phyloP scores from a whole-genome alignment of 2,113 vertebrate species.

The Coptodon rendalli region DNA sequence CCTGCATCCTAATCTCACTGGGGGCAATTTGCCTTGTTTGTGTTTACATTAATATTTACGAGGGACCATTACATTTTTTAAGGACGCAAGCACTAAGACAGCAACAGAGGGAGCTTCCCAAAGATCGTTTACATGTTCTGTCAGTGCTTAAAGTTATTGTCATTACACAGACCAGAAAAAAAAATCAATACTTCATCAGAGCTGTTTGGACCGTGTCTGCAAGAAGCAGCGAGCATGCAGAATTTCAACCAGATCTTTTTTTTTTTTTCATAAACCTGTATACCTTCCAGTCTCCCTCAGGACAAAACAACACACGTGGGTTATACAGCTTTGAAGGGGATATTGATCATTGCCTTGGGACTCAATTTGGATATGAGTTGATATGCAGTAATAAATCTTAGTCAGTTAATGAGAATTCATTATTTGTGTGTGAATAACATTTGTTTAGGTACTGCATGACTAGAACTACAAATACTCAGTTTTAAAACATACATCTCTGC shows the following conservation, averaged over 20 bases:
- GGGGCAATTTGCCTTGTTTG: neutral
- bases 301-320: neutral
- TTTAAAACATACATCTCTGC: neutral
- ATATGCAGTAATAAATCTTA: neutral
- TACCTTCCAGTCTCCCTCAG: neutral
- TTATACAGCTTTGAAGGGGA: neutral
- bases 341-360: neutral
- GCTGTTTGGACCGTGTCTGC: neutral
- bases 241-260: neutral
- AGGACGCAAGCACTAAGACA: neutral
- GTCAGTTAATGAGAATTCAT: neutral
- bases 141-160: slow-evolving; percentile 17
- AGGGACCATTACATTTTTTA: neutral
- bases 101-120: neutral
- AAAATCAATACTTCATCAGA: slow-evolving; percentile 42
- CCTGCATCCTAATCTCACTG: neutral
- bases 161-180: slow-evolving; percentile 19
- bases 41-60: slow-evolving; percentile 15
- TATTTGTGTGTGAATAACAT: neutral
- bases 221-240: neutral
- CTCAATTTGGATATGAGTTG: neutral
- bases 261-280: neutral
- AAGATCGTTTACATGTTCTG: neutral
- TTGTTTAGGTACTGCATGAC: neutral
- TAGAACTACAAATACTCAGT: neutral